Evolutionary conservation across 1,140 invertebrate genomes (phyloP), one percentile per base, ranked within the genome.

Genomic region (Bombus waltoni): DNA sequence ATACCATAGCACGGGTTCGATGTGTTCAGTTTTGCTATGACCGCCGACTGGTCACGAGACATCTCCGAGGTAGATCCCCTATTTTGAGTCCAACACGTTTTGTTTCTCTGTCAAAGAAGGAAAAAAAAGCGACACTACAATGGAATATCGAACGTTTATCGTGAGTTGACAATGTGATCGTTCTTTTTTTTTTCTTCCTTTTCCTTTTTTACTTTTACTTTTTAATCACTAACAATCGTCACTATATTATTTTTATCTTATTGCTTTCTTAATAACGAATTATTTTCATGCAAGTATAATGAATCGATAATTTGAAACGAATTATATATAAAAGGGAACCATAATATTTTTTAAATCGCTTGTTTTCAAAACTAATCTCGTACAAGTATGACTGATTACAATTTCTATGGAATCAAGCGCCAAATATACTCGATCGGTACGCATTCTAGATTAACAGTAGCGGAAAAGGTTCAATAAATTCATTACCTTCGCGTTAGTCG

Each of bases 11-110:
- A 87, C 71, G 90, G 68, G 90, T 90, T 93, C 88, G 88, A 92
- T 92, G 91, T 92, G 90, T 88, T 94, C 94, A 95, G 94, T 95
- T 94, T 94, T 94, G 89, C 92, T 94, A 93, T 94, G 92, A 94
- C 92, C 93, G 92, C 90, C 91, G 93, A 87, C 88, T 91, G 91
- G 90, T 92, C 87, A 91, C 87, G 85, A 90, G 87, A 87, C 44
- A 92, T 75, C 81, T 81, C 82, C 53, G 53, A 75, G 66, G 35
- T 57, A 62, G 57, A 70, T n/a, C 81, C 72, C 86, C 66, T 75
- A 15, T 66, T 35, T 80, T 80, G 53, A 78, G 18, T 75, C 47
- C 66, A 44, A 38, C 28, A 72, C 47, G 38, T 76, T 85, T 79
- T 22, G 70, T 80, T 79, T 78, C n/a, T 71, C 28, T 25, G 15